Conservation (phyloP, 2,797 vertebrate genomes). For the Platyrinchus mystaceus region DNA sequence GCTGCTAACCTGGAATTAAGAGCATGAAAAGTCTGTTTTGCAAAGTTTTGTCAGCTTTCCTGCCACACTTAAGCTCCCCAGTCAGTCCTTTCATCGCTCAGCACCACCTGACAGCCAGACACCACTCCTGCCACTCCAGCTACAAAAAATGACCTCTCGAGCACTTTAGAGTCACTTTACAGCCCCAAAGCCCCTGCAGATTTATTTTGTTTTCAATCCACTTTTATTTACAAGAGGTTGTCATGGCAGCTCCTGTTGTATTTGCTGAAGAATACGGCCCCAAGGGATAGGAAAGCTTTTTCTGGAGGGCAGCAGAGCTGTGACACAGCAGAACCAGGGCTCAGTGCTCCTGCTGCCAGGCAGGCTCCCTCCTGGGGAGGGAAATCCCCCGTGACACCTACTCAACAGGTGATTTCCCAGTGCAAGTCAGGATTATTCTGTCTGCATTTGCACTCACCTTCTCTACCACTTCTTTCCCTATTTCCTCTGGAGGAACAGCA, state of each 20-base stretch:
- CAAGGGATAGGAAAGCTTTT: background rate
- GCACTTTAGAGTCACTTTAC: background rate
- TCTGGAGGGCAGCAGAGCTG: background rate
- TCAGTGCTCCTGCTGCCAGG: background rate
- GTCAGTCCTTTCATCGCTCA: background rate
- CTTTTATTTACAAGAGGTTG: constrained; percentile 19
- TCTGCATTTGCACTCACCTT: background rate
- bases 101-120: background rate
- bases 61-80: background rate
- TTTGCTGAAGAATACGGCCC: background rate
- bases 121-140: background rate
- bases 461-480: background rate
- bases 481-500: background rate
- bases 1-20: background rate
- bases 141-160: background rate
- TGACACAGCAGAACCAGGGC: background rate
- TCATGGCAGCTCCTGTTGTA: background rate
- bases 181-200: background rate
- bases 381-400: background rate
- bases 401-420: background rate
- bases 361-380: background rate
- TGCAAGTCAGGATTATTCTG: background rate
- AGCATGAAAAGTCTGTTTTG: background rate
- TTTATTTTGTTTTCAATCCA: background rate
- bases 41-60: background rate